phyloP scores from a whole-genome alignment of 2,113 vertebrate genomes.

The Syrrhaptes paradoxus region DNA sequence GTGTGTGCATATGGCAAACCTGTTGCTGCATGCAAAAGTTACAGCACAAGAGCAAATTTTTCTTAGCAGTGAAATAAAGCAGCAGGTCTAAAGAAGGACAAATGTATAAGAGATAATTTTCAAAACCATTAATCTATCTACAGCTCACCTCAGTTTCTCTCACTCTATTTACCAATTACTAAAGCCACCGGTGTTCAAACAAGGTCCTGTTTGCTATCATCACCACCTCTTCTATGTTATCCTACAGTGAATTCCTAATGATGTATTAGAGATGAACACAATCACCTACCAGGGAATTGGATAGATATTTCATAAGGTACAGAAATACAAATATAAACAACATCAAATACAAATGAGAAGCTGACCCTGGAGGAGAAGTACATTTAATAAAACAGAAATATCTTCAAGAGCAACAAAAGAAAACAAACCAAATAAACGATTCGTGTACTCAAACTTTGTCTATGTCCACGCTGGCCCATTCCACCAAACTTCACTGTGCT shows the following conservation, averaged over 20 bases:
- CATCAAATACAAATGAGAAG: not conserved
- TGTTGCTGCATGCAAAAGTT: not conserved
- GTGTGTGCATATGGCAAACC: not conserved
- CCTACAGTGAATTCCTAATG: not conserved
- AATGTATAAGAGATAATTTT: not conserved
- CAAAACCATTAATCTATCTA: not conserved
- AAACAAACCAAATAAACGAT: not conserved
- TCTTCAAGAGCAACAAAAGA: not conserved
- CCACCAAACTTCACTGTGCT: not conserved
- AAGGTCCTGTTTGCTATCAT: not conserved
- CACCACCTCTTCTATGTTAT: not conserved
- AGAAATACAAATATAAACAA: not conserved
- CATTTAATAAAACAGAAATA: not conserved
- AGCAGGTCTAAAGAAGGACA: not conserved
- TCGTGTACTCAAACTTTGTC: fast-evolving
- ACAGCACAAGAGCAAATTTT: not conserved
- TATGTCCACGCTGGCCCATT: fast-evolving
- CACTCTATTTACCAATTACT: not conserved
- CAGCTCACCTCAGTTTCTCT: not conserved
- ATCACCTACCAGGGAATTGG: not conserved
- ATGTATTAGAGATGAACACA: not conserved
- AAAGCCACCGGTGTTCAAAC: not conserved
- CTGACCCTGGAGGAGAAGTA: not conserved
- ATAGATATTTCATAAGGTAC: not conserved
- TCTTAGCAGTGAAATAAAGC: not conserved